Evolutionary conservation across 2,113 vertebrate species (phyloP).

Genomic region (Limanda limanda): DNA sequence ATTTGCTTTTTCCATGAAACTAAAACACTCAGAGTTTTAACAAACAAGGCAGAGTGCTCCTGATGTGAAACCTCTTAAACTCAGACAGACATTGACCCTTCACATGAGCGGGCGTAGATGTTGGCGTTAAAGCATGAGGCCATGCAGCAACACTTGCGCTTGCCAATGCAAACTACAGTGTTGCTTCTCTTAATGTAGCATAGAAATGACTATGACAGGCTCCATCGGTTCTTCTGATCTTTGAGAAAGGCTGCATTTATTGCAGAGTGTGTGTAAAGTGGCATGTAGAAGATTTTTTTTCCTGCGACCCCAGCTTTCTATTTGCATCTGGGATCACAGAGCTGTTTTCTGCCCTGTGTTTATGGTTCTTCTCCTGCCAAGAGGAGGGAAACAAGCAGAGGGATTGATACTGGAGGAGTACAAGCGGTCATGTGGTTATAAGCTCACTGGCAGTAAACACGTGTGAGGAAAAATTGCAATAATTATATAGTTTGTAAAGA

Average conservation of each 20-base stretch:
- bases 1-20: constrained; percentile 13
- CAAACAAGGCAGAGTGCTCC: constrained; percentile 24
- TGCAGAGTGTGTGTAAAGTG: constrained; percentile 37
- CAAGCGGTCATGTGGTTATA: constrained; percentile 22
- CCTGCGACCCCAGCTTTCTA: constrained; percentile 55
- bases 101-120: constrained; percentile 35
- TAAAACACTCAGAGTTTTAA: constrained; percentile 8
- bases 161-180: constrained; percentile 67
- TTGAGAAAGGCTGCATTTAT: constrained; percentile 63
- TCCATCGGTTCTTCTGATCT: constrained; percentile 69
- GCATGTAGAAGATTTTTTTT: constrained; percentile 49
- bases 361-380: constrained; percentile 32
- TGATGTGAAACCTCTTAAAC: constrained; percentile 53
- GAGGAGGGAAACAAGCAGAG: constrained; percentile 22
- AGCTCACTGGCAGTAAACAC: constrained; percentile 17
- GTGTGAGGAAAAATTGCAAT: constrained; percentile 9
- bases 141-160: constrained; percentile 45
- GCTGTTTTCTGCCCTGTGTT: constrained; percentile 45
- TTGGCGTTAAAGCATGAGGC: constrained; percentile 43
- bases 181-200: constrained; percentile 73
- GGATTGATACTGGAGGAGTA: constrained; percentile 26
- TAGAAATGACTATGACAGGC: constrained; percentile 73
- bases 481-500: constrained; percentile 8
- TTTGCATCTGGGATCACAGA: constrained; percentile 59
- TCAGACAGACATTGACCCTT: constrained; percentile 48